phyloP scores from a whole-genome alignment of 2,797 vertebrate species.

The Cephalopachus bancanus region DNA sequence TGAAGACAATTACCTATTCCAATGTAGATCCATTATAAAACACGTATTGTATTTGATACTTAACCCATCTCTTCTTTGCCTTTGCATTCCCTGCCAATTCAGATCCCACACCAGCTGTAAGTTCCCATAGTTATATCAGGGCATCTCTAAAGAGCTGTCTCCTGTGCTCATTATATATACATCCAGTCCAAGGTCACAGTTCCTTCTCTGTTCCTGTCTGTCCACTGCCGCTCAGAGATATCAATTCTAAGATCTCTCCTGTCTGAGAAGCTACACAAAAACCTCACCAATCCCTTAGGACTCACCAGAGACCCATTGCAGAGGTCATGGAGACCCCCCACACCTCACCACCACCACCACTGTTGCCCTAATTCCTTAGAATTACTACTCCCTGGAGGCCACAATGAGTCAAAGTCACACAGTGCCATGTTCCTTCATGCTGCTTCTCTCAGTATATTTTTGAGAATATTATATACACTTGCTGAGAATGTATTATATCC shows the following conservation, averaged over 20 bases:
- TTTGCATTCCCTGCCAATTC: background rate
- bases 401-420: background rate
- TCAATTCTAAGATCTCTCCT: background rate
- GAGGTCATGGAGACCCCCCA: too few relatives aligned
- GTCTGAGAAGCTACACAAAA: background rate
- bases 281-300: background rate
- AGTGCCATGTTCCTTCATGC: background rate
- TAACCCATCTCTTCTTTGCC: background rate
- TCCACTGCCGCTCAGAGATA: background rate
- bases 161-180: background rate
- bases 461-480: background rate
- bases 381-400: background rate
- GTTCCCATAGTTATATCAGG: background rate
- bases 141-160: background rate
- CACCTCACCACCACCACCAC: too few relatives aligned
- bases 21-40: background rate
- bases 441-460: background rate
- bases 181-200: background rate
- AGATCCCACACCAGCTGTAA: background rate
- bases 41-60: background rate
- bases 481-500: background rate
- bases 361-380: background rate
- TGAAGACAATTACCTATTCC: slow-evolving; percentile 45
- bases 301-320: background rate
- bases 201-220: background rate